Evolutionary conservation across 2,888 invertebrate genomes (phyloP).

Genomic region (Luffia ferchaultella): DNA sequence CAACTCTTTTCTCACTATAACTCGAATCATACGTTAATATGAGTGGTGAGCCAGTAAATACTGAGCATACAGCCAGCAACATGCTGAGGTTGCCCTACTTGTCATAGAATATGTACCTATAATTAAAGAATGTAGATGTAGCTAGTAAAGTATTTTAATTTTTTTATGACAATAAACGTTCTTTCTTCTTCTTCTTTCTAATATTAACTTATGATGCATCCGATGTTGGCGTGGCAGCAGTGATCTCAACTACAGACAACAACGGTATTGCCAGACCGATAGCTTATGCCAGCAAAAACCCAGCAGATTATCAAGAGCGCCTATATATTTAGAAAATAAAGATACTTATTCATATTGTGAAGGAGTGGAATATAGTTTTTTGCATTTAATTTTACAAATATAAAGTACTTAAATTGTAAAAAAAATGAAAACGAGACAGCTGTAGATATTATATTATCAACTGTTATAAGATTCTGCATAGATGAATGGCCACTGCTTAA

Average conservation of each 20-base stretch:
- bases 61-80: too few relatives aligned
- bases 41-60: too few relatives aligned
- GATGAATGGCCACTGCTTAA: neutral
- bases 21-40: neutral
- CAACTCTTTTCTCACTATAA: neutral
- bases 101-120: too few relatives aligned
- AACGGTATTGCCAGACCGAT: neutral
- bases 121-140: too few relatives aligned
- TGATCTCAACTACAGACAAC: neutral
- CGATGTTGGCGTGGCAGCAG: neutral
- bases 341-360: neutral
- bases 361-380: neutral
- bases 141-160: too few relatives aligned
- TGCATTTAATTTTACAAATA: neutral
- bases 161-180: too few relatives aligned
- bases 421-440: neutral
- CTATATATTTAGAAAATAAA: neutral
- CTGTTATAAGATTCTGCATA: neutral
- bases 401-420: neutral
- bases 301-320: neutral
- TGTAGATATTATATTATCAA: neutral
- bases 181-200: too few relatives aligned
- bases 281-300: neutral
- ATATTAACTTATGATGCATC: neutral
- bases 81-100: too few relatives aligned